These are phyloP conservation scores for Pomatostomus ruficeps DNA, from an alignment of 2,113 vertebrate species.

Conservation along the genomic window DNA sequence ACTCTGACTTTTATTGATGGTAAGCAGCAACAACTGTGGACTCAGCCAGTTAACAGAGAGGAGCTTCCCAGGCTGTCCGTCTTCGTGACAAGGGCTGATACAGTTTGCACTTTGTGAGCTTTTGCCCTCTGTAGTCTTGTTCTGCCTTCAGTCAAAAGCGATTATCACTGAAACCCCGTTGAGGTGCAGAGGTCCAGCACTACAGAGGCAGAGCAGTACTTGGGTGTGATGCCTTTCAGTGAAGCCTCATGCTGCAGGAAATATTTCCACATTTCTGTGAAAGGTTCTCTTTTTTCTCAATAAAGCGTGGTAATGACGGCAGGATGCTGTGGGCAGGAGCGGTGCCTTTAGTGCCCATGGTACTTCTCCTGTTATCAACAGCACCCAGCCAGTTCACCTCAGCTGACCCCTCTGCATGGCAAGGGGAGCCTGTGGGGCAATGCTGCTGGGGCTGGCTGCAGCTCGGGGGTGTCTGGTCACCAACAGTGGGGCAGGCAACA, in stretches of 20 bases:
- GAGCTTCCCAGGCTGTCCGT: not conserved
- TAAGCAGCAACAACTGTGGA: not conserved
- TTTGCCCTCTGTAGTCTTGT: not conserved
- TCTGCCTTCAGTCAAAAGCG: not conserved
- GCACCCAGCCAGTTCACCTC: not conserved
- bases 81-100: not conserved
- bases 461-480: fast-evolving
- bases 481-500: not conserved
- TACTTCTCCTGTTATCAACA: not conserved
- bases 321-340: not conserved
- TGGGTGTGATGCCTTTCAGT: not conserved
- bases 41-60: not conserved
- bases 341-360: fast-evolving
- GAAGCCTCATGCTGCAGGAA: not conserved
- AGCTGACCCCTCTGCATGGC: fast-evolving
- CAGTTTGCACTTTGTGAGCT: not conserved
- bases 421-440: fast-evolving
- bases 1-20: fast-evolving
- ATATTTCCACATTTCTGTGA: not conserved
- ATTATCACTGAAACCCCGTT: not conserved
- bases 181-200: not conserved
- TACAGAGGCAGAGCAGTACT: not conserved
- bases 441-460: fast-evolving
- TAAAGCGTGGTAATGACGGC: not conserved
- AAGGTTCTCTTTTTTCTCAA: not conserved